Base-by-base conservation (phyloP, 2,113 vertebrate genomes). In the Carlito syrichta region DNA sequence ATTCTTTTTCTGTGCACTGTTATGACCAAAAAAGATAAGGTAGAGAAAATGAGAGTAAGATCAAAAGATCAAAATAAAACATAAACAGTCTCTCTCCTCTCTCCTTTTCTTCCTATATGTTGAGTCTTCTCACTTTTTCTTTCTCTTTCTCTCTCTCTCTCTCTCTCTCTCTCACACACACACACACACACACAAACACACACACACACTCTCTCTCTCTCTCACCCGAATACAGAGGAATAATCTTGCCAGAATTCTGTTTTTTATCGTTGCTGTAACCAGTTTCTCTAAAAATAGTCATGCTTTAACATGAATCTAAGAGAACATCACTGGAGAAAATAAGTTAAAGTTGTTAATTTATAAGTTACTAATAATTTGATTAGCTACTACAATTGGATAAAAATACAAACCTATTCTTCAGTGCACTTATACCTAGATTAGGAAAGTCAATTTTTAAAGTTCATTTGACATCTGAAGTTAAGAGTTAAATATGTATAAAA, bases 381-480 rank as follows among this genome's bases (percentile, higher is more conserved):
- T 98, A 92, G 88, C 98, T 97, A 98, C 83, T 96, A 97, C 91
- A 97, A 95, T 91, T 94, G 97, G 96, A 96, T 98, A 98, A 98
- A n/a, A 97, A 98, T 94, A 97, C 86, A 97, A 97, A 97, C 92
- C 93, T 94, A 76, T 97, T 96, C 97, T 97, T 98, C 94, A 97
- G 97, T 96, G 97, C 94, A 95, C 97, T 97, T 98, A 97, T 97
- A 97, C 95, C 97, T 98, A 97, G 97, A 98, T 98, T 98, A 98
- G 97, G 97, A 97, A 98, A 98, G 97, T 98, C 97, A 84, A 97
- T 97, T 98, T 98, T 98, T 96, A 97, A 98, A 98, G 82, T 98
- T 98, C 97, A 97, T 98, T 98, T 98, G 98, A 95, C 96, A 98
- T 98, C 97, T 98, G 96, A 96, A 97, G 97, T 98, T 98, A 98